Conservation (phyloP, 2,113 vertebrate genomes). For the Dasypus novemcinctus region DNA sequence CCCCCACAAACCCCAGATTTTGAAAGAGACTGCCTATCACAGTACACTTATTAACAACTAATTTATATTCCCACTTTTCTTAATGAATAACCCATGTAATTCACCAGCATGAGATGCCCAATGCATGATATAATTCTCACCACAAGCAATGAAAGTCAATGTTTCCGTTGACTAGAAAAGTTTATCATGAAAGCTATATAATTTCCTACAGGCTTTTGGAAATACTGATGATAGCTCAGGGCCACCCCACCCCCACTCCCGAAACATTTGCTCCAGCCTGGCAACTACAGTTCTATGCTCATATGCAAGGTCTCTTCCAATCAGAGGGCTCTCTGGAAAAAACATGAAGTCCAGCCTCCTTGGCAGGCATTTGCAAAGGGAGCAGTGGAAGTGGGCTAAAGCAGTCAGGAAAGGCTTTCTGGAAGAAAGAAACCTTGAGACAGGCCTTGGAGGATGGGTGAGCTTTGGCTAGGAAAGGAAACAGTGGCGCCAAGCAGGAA, state of each 20-base stretch:
- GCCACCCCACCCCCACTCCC: neutral
- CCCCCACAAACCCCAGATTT: neutral
- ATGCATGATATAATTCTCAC: neutral
- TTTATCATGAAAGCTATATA: neutral
- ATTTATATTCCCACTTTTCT: neutral
- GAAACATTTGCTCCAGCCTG: neutral
- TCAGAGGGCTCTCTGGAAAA: neutral
- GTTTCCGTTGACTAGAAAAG: neutral
- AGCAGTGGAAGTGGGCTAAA: neutral
- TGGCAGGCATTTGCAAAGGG: neutral
- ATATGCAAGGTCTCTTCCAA: neutral
- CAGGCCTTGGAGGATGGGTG: neutral
- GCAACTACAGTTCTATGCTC: neutral
- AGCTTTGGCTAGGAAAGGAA: neutral
- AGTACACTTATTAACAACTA: neutral
- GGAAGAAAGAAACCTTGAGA: neutral
- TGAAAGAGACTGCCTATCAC: neutral
- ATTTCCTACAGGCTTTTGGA: constrained; percentile 6
- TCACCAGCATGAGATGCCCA: neutral
- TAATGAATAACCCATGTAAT: neutral
- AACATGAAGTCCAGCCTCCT: neutral
- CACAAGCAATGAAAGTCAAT: neutral
- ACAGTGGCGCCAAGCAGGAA: neutral
- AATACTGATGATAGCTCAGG: neutral
- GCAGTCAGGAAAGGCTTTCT: neutral